Evolutionary conservation across 2,888 invertebrate genomes (phyloP).

Genomic region (Balanococcus diminutus): DNA sequence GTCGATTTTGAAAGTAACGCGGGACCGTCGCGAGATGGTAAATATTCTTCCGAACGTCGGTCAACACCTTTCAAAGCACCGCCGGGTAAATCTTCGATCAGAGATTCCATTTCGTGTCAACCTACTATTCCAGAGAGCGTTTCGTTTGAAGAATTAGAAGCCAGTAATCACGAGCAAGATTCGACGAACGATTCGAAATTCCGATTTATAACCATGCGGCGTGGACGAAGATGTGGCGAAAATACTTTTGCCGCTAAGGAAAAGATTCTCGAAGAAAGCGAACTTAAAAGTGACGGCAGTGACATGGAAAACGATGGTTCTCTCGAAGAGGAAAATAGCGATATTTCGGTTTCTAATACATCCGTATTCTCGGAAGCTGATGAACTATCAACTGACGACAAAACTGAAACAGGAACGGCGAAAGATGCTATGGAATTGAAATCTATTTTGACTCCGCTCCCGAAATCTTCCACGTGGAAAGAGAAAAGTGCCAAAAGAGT

Average conservation of each 20-base stretch:
- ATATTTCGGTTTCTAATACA: too few species aligned
- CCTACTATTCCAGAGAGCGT: slow-evolving; percentile 2
- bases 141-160: background rate
- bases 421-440: background rate
- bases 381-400: background rate
- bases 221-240: background rate
- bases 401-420: background rate
- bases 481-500: slow-evolving; percentile 39
- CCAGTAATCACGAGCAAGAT: background rate
- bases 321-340: slow-evolving; percentile 16
- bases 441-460: slow-evolving; percentile 32
- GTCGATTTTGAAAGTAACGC: background rate
- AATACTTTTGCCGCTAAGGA: slow-evolving; percentile 12
- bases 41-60: slow-evolving; percentile 22
- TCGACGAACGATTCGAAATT: slow-evolving; percentile 26
- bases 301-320: background rate
- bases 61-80: slow-evolving; percentile 19
- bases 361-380: background rate
- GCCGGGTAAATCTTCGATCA: slow-evolving; percentile 4
- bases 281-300: background rate
- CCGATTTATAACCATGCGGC: background rate
- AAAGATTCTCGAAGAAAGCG: slow-evolving; percentile 33
- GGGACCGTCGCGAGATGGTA: background rate
- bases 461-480: background rate
- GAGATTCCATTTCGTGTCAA: slow-evolving; percentile 19